Evolutionary conservation across 2,797 vertebrate genomes (phyloP).

Genomic region (Melanotaenia maccullochi): DNA sequence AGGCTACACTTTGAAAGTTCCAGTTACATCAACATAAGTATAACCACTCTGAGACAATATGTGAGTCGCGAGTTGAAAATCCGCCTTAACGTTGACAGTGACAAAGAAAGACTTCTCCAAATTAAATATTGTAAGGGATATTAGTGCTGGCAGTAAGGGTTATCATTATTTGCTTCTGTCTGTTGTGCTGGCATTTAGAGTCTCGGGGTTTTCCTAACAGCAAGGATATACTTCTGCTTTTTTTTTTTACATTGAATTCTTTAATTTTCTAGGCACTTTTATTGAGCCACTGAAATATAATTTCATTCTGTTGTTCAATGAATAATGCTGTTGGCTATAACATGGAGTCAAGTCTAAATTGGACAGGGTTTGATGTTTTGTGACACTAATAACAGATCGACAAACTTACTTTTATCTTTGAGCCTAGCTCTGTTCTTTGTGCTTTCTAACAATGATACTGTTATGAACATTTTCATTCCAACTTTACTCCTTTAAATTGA

Average conservation of each 20-base stretch:
- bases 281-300: too few species aligned
- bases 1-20: constrained; percentile 9
- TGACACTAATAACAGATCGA: neutral
- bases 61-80: neutral
- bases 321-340: too few species aligned
- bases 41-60: constrained; percentile 21
- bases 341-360: too few species aligned
- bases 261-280: too few species aligned
- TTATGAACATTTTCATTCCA: neutral
- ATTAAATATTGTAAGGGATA: neutral
- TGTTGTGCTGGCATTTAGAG: neutral
- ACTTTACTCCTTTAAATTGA: neutral
- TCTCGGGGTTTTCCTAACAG: neutral
- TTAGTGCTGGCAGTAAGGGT: neutral
- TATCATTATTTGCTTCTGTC: neutral
- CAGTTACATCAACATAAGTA: constrained; percentile 42
- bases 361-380: neutral
- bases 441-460: neutral
- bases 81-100: neutral
- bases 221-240: too few species aligned
- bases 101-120: neutral
- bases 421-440: neutral
- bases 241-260: too few species aligned
- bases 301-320: too few species aligned
- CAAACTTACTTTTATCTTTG: too few species aligned